These are phyloP conservation scores for Neodiprion lecontei DNA, from an alignment of 1,140 invertebrate genomes.

Conservation along the genomic window DNA sequence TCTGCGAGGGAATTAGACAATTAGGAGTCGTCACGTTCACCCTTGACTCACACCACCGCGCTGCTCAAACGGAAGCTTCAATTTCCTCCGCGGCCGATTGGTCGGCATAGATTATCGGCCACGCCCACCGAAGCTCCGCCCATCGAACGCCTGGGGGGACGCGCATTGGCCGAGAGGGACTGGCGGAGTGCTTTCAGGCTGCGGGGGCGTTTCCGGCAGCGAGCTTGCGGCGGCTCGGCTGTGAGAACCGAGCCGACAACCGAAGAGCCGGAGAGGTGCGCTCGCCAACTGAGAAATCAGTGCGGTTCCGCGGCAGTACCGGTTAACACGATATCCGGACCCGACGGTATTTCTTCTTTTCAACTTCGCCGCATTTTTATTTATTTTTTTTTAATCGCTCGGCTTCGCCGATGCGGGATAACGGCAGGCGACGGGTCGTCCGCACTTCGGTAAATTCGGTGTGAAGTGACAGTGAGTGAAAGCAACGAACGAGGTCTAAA, in stretches of 20 bases:
- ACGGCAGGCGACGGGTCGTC: neutral
- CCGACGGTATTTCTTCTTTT: constrained; percentile 17
- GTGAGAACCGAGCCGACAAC: constrained; percentile 44
- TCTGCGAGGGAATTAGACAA: constrained; percentile 60
- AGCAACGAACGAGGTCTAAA: too few species aligned
- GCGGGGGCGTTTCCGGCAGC: constrained; percentile 12
- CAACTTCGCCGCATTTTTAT: neutral
- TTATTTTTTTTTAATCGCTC: neutral
- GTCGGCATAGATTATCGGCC: constrained; percentile 20
- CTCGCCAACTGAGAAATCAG: constrained; percentile 49
- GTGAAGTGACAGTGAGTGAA: neutral
- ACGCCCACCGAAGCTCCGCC: constrained; percentile 42
- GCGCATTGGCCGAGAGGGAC: constrained; percentile 17
- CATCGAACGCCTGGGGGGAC: constrained; percentile 20
- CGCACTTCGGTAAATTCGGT: constrained; percentile 41
- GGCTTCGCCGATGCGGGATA: neutral
- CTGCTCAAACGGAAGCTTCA: constrained; percentile 5
- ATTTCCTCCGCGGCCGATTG: constrained; percentile 26
- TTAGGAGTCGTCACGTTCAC: constrained; percentile 62
- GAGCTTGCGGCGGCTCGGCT: constrained; percentile 21
- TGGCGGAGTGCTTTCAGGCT: constrained; percentile 18
- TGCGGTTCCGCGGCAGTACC: constrained; percentile 60
- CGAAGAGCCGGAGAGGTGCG: constrained; percentile 32
- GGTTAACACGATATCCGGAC: constrained; percentile 44
- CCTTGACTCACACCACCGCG: constrained; percentile 14